These are phyloP conservation scores for Nesoenas mayeri DNA, from an alignment of 2,113 vertebrate species.

Conservation along the genomic window DNA sequence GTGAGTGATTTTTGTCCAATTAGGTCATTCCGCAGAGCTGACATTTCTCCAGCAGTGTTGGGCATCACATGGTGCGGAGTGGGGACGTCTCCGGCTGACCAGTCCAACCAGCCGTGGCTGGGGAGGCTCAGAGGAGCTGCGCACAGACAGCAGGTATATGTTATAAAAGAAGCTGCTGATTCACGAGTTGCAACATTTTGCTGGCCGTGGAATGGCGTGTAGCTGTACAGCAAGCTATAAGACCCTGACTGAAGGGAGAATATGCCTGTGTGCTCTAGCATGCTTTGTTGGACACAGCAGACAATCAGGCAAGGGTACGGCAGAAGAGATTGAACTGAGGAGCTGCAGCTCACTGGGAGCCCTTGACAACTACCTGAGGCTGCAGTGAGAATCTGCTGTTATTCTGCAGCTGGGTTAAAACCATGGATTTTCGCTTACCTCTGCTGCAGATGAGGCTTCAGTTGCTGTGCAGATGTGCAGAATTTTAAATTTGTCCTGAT, in stretches of 20 bases:
- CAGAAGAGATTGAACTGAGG: not conserved
- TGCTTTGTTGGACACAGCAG: rapidly evolving
- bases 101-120: rapidly evolving
- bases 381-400: not conserved
- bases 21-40: not conserved
- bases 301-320: not conserved
- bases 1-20: not conserved
- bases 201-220: not conserved
- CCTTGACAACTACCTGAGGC: not conserved
- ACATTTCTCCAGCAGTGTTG: not conserved
- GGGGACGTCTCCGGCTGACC: not conserved
- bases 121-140: rapidly evolving
- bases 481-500: not conserved
- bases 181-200: not conserved
- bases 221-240: not conserved
- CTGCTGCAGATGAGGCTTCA: not conserved
- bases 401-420: not conserved
- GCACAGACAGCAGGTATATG: not conserved
- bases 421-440: not conserved
- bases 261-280: not conserved
- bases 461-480: not conserved
- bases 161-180: not conserved
- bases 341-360: not conserved
- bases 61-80: rapidly evolving
- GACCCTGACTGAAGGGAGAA: not conserved